Base-by-base conservation (phyloP, 2,797 vertebrate genomes). In the Emys orbicularis region DNA sequence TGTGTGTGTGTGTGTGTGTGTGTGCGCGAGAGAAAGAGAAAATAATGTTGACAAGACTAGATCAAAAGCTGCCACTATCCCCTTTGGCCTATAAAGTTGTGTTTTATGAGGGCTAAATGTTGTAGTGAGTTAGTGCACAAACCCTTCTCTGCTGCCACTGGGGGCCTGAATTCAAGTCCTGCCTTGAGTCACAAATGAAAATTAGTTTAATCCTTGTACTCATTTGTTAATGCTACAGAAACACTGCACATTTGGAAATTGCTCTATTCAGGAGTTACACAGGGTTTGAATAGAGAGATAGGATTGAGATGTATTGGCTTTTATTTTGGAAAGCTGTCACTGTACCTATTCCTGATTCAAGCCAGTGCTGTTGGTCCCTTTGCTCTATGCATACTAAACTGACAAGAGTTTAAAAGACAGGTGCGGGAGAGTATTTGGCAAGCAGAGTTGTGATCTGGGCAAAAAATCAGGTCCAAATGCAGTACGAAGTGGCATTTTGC, bases 131-230 rank as follows among this genome's bases (percentile, higher is more conserved):
- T 77, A 79, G 4, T 81, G 21, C 83, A 89, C 52, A 89, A 31
- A 57, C 68, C 10, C 5, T 41, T 44, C 56, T 52, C 53, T 79
- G 21, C 6, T 12, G 87, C 68, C 9, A 61, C 93, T 79, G 53
- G 54, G 61, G 79, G 89, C 47, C 49, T 85, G 47, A 93, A 90
- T 96, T 96, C 50, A 93, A 16, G 86, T 84, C 29, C n/a, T 91
- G 34, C 77, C 13, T 9, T 88, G 50, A n/a, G 91, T 94, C 76
- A 86, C 31, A 87, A 94, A 56, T 19, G 83, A 59, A 50, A 88
- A 86, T 16, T 41, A 89, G 53, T 80, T 91, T 61, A 81, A 85
- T 47, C 25, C 92, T 89, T 92, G 41, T 92, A 31, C 41, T 88
- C 89, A 27, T 41, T 76, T 76, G 41, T 6, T 34, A 18, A 72